Percentiles rank a stretch among this genome's conserved stretches.
Evolutionary conservation across 1,140 invertebrate species (phyloP).

Genomic region (Cydia fagiglandana): DNA sequence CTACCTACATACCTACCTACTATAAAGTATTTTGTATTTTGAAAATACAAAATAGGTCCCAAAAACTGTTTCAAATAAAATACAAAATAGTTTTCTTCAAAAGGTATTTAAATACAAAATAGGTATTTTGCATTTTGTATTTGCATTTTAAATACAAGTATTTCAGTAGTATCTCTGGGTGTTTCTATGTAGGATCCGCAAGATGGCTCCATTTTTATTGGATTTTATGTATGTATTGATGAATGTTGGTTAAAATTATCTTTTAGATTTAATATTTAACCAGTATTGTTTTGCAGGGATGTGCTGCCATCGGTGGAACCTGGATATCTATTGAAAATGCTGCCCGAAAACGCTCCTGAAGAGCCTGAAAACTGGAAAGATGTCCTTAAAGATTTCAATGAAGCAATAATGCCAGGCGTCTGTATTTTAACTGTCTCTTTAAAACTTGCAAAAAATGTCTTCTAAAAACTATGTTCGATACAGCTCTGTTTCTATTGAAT

Average conservation of each 20-base stretch:
- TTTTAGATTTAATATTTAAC: conserved; percentile 1
- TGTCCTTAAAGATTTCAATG: conserved; percentile 91
- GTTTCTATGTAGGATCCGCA: too few relatives aligned
- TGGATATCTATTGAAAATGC: conserved; percentile 86
- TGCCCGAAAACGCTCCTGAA: conserved; percentile 88
- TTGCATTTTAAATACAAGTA: too few relatives aligned
- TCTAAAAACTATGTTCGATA: neutral
- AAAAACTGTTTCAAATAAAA: too few relatives aligned
- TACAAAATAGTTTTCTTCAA: too few relatives aligned
- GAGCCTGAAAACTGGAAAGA: conserved; percentile 89
- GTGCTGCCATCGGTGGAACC: conserved; percentile 88
- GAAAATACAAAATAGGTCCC: too few relatives aligned
- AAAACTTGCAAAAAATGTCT: neutral
- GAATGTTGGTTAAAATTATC: neutral
- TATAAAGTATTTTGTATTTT: too few relatives aligned
- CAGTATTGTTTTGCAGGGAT: conserved; percentile 65
- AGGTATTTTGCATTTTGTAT: too few relatives aligned
- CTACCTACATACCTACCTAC: too few relatives aligned
- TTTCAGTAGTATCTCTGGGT: too few relatives aligned
- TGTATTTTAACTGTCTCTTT: conserved; percentile 49
- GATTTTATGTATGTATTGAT: neutral
- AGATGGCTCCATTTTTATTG: neutral
- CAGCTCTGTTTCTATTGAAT: neutral
- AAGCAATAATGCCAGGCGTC: conserved; percentile 91
- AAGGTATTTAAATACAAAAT: too few relatives aligned